Evolutionary conservation across 2,888 invertebrate species (phyloP), one percentile per base, ranked within the genome.

Genomic region (Palloptera scutellata): DNA sequence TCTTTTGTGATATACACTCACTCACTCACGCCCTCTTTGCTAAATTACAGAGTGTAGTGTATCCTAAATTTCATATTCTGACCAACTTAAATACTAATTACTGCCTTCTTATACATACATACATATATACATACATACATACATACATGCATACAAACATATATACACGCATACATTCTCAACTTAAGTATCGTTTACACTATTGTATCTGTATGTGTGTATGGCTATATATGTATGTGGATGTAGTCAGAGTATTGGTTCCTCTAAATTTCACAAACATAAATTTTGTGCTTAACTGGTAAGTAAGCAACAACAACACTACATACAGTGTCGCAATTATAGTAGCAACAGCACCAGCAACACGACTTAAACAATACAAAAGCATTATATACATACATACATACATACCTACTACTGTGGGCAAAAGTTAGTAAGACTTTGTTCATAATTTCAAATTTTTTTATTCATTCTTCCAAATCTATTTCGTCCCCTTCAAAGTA

Each of bases 221-320:
- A 53, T 64, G 45, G n/a, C n/a, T n/a, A n/a, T n/a, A n/a, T 54
- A 53, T 58, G 58, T 60, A 43, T 64, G 51, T 61, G 17, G 48
- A 17, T 55, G 43, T 30, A 30, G 30, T 30, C 30, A 4, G 2
- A 30, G 30, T 30, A 30, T n/a, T n/a, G n/a, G 52, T 61, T 52
- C 13, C 53, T 17, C 52, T 30, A 68, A 60, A 61, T 68, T 64
- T 64, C 20, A 45, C 64, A 60, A 57, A 42, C 61, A 68, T 68
- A 68, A 68, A 68, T 68, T 64, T 42, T 68, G 20, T 42, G 61
- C 68, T 68, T 68, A 64, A 64, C 53, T 57, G 64, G 68, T 55
- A 64, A 52, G 57, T 4, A 10, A 13, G 19, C 19, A 43, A 43
- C 55, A 53, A 15, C 55, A 40, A 40, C 20, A 12, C 10, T 9